Percentiles rank a stretch among this genome's conserved stretches.
phyloP scores from a whole-genome alignment of 2,797 vertebrate species.

The Heliangelus exortis region DNA sequence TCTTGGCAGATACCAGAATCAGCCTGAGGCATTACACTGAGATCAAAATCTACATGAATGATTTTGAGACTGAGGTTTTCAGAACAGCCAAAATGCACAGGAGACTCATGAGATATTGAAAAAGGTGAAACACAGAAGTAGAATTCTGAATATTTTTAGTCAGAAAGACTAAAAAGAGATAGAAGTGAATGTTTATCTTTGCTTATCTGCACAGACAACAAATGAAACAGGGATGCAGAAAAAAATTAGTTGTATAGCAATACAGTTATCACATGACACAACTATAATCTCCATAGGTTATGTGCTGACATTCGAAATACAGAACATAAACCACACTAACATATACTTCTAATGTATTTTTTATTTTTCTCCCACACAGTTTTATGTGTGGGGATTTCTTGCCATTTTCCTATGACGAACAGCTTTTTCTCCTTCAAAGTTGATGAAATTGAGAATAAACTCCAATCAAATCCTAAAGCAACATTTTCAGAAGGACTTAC shows the following conservation, averaged over 20 bases:
- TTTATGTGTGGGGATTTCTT: neutral
- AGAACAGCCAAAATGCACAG: neutral
- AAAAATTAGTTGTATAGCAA: neutral
- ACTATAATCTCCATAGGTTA: neutral
- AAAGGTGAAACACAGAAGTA: neutral
- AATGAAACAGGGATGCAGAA: neutral
- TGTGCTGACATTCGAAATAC: neutral
- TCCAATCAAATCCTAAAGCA: neutral
- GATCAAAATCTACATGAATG: neutral
- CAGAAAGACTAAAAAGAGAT: neutral
- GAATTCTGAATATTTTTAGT: neutral
- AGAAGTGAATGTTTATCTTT: neutral
- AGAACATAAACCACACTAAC: neutral
- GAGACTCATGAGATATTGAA: neutral
- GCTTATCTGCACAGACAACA: neutral
- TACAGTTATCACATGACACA: neutral
- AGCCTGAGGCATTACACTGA: neutral
- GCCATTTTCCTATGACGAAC: neutral
- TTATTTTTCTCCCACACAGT: neutral
- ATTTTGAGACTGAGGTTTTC: neutral
- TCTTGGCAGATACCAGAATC: neutral
- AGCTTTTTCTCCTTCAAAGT: neutral
- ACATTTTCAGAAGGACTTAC: neutral
- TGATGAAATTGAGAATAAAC: neutral
- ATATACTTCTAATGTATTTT: neutral